Percentiles rank a stretch among this genome's conserved stretches.
phyloP scores from a whole-genome alignment of 2,113 vertebrate species.

The Euleptes europaea region DNA sequence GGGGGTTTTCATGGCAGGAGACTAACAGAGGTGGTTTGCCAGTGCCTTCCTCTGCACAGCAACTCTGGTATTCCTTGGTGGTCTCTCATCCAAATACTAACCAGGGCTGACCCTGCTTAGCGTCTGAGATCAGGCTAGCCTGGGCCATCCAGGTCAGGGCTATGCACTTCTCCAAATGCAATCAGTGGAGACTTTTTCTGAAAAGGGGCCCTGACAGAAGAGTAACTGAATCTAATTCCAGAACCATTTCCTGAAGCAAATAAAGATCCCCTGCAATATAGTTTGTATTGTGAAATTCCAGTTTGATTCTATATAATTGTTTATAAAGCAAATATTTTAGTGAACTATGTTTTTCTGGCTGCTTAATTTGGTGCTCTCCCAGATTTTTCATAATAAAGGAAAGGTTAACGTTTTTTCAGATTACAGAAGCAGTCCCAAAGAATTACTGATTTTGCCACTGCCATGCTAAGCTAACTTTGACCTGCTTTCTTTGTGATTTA shows the following conservation, averaged over 20 bases:
- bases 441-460: neutral
- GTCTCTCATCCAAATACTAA: no score
- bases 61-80: no score
- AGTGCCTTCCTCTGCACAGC: no score
- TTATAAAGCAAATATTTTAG: neutral
- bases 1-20: no score
- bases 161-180: no score
- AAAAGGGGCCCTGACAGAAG: no score
- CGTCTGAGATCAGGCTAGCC: no score
- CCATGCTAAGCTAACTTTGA: neutral
- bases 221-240: neutral
- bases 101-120: no score
- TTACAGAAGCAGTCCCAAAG: neutral
- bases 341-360: no score
- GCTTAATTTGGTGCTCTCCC: neutral
- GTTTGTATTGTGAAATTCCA: neutral
- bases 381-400: neutral
- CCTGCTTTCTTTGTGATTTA: neutral
- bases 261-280: neutral
- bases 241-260: neutral
- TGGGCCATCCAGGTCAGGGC: no score
- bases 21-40: no score
- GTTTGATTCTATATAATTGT: neutral
- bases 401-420: neutral
- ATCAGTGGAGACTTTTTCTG: no score